Conservation (phyloP, 2,113 vertebrate genomes). For the Oreochromis tanganicae region DNA sequence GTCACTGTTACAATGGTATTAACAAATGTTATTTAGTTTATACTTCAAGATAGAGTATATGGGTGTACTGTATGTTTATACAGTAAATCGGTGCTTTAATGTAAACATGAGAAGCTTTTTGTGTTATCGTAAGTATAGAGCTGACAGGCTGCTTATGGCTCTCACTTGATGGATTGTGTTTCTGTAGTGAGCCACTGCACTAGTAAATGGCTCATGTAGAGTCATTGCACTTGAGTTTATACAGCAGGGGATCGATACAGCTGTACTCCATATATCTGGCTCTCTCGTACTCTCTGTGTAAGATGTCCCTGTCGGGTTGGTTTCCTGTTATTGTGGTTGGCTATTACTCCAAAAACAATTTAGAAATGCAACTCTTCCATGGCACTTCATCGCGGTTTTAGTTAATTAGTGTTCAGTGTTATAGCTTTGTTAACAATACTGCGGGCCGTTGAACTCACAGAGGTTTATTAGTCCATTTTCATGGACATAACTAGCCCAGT, state of each 20-base stretch:
- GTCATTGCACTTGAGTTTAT: not conserved
- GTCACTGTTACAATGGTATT: not conserved
- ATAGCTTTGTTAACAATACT: not conserved
- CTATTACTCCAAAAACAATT: not conserved
- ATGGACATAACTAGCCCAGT: not conserved
- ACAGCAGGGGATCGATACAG: not conserved
- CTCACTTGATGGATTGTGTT: not conserved
- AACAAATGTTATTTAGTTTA: not conserved
- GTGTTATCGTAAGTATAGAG: not conserved
- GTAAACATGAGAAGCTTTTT: not conserved
- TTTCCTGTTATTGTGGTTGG: not conserved
- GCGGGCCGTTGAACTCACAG: not conserved
- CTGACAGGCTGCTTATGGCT: not conserved
- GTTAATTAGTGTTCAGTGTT: not conserved
- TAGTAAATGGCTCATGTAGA: not conserved
- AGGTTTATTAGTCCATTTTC: not conserved
- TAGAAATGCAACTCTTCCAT: not conserved
- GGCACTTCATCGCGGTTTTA: not conserved
- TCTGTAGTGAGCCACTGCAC: not conserved
- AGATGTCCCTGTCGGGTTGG: not conserved
- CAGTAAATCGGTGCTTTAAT: not conserved
- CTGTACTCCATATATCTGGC: not conserved
- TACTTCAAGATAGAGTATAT: not conserved
- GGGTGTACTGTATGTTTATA: not conserved
- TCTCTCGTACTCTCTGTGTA: not conserved